Percentiles rank a stretch among this genome's conserved stretches.
Evolutionary conservation across 1,140 invertebrate species (phyloP).

Genomic region (Lordiphosa mommai): DNA sequence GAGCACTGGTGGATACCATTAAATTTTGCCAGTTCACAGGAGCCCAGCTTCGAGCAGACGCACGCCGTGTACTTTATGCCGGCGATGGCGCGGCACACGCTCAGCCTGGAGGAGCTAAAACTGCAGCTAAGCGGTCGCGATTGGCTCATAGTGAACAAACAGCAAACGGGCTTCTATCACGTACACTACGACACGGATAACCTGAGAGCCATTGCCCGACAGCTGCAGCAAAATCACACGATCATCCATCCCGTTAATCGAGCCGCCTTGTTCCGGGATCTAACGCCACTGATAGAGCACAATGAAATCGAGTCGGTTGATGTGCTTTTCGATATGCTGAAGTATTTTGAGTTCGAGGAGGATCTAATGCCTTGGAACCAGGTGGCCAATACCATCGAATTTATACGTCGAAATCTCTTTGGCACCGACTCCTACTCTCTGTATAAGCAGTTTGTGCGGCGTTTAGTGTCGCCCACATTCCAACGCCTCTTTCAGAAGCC

Average conservation of each 20-base stretch:
- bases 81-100: conserved; percentile 37
- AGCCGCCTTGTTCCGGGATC: conserved; percentile 83
- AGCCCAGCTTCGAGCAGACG: conserved; percentile 80
- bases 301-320: conserved; percentile 70
- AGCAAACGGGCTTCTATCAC: conserved; percentile 84
- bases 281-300: conserved; percentile 75
- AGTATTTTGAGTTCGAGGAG: conserved; percentile 82
- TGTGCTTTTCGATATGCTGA: conserved; percentile 80
- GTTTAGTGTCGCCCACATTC: conserved; percentile 51
- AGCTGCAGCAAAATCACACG: conserved; percentile 76
- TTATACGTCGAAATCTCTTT: conserved; percentile 38
- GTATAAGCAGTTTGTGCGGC: conserved; percentile 53
- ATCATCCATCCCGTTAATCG: conserved; percentile 83
- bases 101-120: conserved; percentile 42
- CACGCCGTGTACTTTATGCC: conserved; percentile 67
- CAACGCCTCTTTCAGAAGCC: conserved; percentile 33
- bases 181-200: conserved; percentile 83
- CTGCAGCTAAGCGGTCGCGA: conserved; percentile 63
- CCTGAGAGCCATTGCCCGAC: conserved; percentile 81
- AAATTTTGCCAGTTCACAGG: conserved; percentile 80
- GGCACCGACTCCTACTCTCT: conserved; percentile 79
- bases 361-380: conserved; percentile 82
- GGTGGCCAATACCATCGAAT: conserved; percentile 36
- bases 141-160: conserved; percentile 83
- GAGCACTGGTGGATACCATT: conserved; percentile 82